Base-by-base conservation (phyloP, 2,797 vertebrate genomes). In the Tenualosa thibaudeaui region DNA sequence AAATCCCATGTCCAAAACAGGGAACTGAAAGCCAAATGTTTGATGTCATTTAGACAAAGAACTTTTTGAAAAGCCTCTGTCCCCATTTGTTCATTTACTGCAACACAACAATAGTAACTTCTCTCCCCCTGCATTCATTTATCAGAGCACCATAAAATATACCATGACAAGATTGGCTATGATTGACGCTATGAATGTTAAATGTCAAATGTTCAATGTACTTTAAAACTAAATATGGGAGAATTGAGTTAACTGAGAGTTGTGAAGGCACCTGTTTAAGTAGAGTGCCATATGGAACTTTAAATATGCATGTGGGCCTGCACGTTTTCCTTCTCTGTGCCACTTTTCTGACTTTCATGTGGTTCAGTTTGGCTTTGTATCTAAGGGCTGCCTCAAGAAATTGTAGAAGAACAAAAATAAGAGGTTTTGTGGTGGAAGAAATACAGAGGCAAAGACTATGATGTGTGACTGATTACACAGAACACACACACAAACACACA, bases 401-500 rank as follows among this genome's bases (percentile, higher is more conserved):
- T 56, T 1, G 58, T 24, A 9, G 58, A 24, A 62, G 58, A 62
- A 62, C 58, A 62, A 62, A 60, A 62, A 62, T 62, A 62, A 62
- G 58, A 62, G 58, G 58, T 62, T 62, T 9, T 8, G 58, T 62
- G n/a, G n/a, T 2, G 22, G 58, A n/a, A 62, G 22, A 62, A 5
- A 58, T 22, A 58, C 19, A 58, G 19, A 19, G 17, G 56, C 56
- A 58, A 1, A 58, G 17, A 7, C 56, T 58, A n/a, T 58, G 13
- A 53, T 53, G 12, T 53, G 12, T 53, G 12, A 15, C 51, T 15
- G 51, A 53, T 15, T 13, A 17, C 24, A 71, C 68, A 54, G 51
- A 15, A 15, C 62, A 68, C 62, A 68, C 62, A 68, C 62, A 68
- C 62, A 68, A 24, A 68, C 62, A 40, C 65, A 71, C 65, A 15